phyloP scores from a whole-genome alignment of 2,797 vertebrate species.

The Heterohyrax brucei region DNA sequence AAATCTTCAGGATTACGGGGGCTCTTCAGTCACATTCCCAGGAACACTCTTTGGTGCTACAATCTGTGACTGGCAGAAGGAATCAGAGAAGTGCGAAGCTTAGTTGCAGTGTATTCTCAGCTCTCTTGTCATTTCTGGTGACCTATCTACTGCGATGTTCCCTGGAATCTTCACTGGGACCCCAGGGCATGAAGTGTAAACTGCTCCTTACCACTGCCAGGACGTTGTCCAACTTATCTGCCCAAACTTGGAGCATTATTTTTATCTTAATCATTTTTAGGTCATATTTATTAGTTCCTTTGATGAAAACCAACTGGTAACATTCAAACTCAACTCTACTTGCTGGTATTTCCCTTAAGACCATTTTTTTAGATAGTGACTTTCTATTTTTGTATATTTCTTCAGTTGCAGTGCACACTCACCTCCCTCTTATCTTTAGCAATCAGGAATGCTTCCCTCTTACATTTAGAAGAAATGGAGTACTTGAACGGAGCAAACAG shows the following conservation, averaged over 20 bases:
- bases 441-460: background rate
- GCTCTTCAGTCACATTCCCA: background rate
- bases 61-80: background rate
- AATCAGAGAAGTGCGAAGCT: background rate
- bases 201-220: background rate
- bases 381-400: background rate
- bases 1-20: background rate
- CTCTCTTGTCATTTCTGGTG: background rate
- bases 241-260: background rate
- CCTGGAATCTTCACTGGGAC: background rate
- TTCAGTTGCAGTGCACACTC: background rate
- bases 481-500: background rate
- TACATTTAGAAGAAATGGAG: background rate
- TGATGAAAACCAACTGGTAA: background rate
- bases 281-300: background rate
- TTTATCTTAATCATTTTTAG: background rate
- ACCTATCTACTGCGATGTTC: background rate
- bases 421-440: background rate
- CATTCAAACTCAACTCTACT: background rate
- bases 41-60: background rate
- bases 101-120: background rate
- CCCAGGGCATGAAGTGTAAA: background rate
- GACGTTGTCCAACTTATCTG: background rate
- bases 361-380: background rate
- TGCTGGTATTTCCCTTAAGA: background rate